Evolutionary conservation across 1,140 invertebrate genomes (phyloP).

Genomic region (Parasteatoda tepidariorum): DNA sequence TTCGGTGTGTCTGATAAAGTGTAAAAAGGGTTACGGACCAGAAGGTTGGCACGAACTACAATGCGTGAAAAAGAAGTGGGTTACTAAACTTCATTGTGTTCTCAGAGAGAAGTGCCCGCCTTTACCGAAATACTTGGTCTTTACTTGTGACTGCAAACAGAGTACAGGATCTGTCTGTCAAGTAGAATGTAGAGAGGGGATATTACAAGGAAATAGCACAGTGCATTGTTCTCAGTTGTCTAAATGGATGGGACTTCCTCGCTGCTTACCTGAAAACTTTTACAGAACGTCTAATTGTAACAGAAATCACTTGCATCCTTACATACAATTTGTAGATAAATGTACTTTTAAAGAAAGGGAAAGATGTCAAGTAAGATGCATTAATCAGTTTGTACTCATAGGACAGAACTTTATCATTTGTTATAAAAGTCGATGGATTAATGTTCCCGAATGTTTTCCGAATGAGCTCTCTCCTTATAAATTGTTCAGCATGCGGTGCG

Average conservation of each 20-base stretch:
- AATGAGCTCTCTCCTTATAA: background rate
- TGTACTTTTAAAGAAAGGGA: background rate
- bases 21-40: background rate
- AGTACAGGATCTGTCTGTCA: background rate
- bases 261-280: background rate
- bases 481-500: background rate
- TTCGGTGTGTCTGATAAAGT: background rate
- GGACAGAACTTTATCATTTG: background rate
- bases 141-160: background rate
- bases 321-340: background rate
- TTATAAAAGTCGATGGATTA: background rate
- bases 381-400: background rate
- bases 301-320: background rate
- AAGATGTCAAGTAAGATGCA: constrained; percentile 21
- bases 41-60: background rate
- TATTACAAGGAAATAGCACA: background rate
- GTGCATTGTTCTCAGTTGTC: background rate
- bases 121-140: background rate
- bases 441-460: background rate
- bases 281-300: background rate
- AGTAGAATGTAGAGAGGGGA: background rate
- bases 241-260: background rate
- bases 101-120: background rate
- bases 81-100: background rate
- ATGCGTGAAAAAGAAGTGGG: background rate